These are phyloP conservation scores for Leptodactylus fuscus DNA, from an alignment of 2,113 vertebrate genomes.

Conservation along the genomic window DNA sequence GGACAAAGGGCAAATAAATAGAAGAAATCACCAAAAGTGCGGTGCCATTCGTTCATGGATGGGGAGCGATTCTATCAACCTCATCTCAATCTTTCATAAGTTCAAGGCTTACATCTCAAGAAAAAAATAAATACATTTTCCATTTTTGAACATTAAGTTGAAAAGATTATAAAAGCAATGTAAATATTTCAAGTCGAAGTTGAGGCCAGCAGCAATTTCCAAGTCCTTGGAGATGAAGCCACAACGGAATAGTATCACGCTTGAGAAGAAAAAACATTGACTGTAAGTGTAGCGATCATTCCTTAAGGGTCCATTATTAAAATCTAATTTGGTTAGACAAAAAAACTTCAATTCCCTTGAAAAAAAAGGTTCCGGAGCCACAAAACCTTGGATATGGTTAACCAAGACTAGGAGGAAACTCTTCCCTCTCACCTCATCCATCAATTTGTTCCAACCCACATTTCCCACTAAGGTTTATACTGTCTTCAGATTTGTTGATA, in stretches of 20 bases:
- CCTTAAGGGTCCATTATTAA: conserved; percentile 39
- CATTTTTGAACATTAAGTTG: conserved; percentile 3
- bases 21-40: neutral
- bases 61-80: neutral
- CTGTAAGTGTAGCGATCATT: conserved; percentile 39
- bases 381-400: conserved; percentile 44
- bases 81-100: neutral
- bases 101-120: conserved; percentile 4
- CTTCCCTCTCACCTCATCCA: conserved; percentile 50
- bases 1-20: no score
- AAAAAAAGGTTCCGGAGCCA: conserved; percentile 20
- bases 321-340: conserved; percentile 36
- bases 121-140: neutral
- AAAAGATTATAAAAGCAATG: conserved; percentile 23
- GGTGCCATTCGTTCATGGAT: neutral
- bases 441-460: conserved; percentile 37
- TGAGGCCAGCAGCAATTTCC: conserved; percentile 21
- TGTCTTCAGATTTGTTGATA: conserved; percentile 1
- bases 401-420: conserved; percentile 47
- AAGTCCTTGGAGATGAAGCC: conserved; percentile 28
- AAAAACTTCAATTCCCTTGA: conserved; percentile 41
- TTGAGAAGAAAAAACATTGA: conserved; percentile 37
- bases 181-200: conserved; percentile 24
- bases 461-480: conserved; percentile 29
- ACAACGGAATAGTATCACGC: conserved; percentile 38